Conservation (phyloP, 2,888 invertebrate genomes). For the Cryptocheilus praepositus region DNA sequence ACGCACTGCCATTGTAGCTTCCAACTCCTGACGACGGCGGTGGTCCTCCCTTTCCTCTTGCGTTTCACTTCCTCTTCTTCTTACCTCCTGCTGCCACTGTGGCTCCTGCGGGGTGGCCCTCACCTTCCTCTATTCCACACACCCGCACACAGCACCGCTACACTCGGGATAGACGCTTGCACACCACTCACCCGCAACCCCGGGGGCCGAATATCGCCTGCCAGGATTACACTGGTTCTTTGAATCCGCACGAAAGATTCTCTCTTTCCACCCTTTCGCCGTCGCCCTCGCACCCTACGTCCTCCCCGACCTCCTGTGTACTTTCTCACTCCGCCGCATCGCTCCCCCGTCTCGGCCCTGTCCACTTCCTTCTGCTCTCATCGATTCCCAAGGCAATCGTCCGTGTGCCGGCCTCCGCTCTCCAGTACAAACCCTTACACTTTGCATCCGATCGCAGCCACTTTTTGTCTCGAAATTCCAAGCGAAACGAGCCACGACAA, state of each 20-base stretch:
- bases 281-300: background rate
- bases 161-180: background rate
- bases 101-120: conserved; percentile 13
- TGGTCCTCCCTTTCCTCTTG: conserved; percentile 21
- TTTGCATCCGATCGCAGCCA: conserved; percentile 23
- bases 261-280: background rate
- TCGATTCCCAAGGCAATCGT: conserved; percentile 38
- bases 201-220: conserved; percentile 40
- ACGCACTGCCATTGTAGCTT: conserved; percentile 63
- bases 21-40: conserved; percentile 49
- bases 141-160: conserved; percentile 23
- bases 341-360: background rate
- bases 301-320: conserved; percentile 11
- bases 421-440: conserved; percentile 14
- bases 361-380: conserved; percentile 31
- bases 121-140: conserved; percentile 20
- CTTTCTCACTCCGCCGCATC: background rate
- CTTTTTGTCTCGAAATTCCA: too few species aligned
- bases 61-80: conserved; percentile 24
- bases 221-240: conserved; percentile 41
- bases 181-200: conserved; percentile 1
- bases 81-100: conserved; percentile 29
- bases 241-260: conserved; percentile 31
- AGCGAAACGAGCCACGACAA: too few species aligned
- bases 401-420: conserved; percentile 20